phyloP scores from a whole-genome alignment of 53 echinoderm and acorn worm species.

The Paracentrotus lividus region DNA sequence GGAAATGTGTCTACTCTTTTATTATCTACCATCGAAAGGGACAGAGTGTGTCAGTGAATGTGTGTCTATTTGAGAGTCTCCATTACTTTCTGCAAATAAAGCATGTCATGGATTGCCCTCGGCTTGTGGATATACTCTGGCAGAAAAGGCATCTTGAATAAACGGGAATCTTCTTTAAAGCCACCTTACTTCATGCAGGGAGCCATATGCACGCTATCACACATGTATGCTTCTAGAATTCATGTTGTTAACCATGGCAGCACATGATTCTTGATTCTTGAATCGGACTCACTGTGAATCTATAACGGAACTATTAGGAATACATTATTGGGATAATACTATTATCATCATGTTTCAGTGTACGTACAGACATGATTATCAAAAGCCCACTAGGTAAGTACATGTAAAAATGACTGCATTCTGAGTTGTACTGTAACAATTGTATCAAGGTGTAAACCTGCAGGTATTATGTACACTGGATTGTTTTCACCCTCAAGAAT shows the following conservation, averaged over 20 bases:
- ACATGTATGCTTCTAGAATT: slow-evolving; percentile 43
- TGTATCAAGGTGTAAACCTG: not conserved
- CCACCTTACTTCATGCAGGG: slow-evolving; percentile 6
- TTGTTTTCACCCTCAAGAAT: not conserved
- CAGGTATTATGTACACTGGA: not conserved
- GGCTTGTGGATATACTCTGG: slow-evolving; percentile 34
- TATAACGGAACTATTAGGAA: slow-evolving; percentile 45
- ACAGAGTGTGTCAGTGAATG: slow-evolving; percentile 1
- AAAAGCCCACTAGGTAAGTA: slow-evolving; percentile 48
- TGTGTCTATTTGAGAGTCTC: slow-evolving; percentile 44
- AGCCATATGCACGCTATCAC: slow-evolving; percentile 36
- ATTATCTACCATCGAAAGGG: not conserved
- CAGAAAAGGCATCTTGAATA: slow-evolving; percentile 42
- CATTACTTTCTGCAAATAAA: slow-evolving; percentile 39
- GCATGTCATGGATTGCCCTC: slow-evolving; percentile 48
- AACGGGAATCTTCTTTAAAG: slow-evolving; percentile 19
- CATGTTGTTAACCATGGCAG: slow-evolving; percentile 13
- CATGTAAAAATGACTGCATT: not conserved
- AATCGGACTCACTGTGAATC: slow-evolving; percentile 20
- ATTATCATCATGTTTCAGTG: slow-evolving; percentile 60
- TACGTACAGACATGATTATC: slow-evolving; percentile 45
- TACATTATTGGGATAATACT: slow-evolving; percentile 39
- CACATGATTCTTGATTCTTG: slow-evolving; percentile 6
- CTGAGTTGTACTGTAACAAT: not conserved
- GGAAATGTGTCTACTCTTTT: slow-evolving; percentile 7